Conservation (phyloP, 2,888 invertebrate species). For the Lasioglossum marginatum region DNA sequence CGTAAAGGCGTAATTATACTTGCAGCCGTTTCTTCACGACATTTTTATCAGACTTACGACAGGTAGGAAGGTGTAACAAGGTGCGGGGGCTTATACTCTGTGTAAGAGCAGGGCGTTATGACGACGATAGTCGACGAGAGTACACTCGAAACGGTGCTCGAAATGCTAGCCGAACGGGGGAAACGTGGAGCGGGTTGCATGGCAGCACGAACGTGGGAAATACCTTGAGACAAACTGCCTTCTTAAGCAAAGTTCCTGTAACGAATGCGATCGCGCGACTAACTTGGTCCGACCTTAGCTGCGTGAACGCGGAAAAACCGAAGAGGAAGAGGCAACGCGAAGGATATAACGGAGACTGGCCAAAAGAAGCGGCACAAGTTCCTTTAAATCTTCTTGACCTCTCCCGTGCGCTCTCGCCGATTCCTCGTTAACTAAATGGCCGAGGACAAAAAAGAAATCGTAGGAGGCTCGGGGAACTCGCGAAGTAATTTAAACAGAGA, state of each 20-base stretch:
- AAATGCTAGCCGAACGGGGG: slow-evolving; percentile 20
- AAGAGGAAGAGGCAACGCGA: slow-evolving; percentile 9
- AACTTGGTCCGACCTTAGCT: slow-evolving; percentile 66
- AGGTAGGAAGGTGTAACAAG: slow-evolving; percentile 11
- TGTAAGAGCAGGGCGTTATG: not conserved
- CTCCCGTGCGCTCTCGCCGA: slow-evolving; percentile 37
- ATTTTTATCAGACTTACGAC: slow-evolving; percentile 13
- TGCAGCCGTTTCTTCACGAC: not conserved
- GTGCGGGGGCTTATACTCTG: not conserved
- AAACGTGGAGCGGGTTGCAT: slow-evolving; percentile 23
- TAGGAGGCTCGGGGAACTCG: slow-evolving; percentile 48
- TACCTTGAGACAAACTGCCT: slow-evolving; percentile 70
- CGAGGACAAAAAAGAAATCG: not conserved
- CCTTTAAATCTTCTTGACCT: slow-evolving; percentile 57
- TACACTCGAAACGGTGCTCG: slow-evolving; percentile 14
- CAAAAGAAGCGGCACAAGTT: slow-evolving; percentile 38
- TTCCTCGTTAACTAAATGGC: slow-evolving; percentile 69
- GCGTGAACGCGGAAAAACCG: not conserved
- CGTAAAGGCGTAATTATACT: slow-evolving; percentile 14
- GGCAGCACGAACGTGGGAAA: slow-evolving; percentile 51
- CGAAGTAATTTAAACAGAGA: slow-evolving; percentile 65
- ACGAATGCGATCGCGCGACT: slow-evolving; percentile 75
- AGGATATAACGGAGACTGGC: slow-evolving; percentile 33
- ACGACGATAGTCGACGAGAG: not conserved
- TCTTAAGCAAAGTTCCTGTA: slow-evolving; percentile 76